Evolutionary conservation across 1,140 invertebrate species (phyloP).

Genomic region (Brachionus rubens): DNA sequence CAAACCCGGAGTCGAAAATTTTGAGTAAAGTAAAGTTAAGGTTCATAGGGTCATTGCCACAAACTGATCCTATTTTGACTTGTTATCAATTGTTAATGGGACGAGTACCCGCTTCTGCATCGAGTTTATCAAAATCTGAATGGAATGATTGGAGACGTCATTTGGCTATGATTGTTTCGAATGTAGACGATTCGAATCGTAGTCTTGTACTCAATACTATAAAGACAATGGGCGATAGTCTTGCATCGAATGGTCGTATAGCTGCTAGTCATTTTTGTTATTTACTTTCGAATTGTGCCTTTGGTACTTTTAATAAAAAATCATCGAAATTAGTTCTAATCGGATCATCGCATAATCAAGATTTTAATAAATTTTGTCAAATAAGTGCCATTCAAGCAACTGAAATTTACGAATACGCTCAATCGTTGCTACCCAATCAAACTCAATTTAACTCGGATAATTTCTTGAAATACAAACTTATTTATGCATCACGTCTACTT

Average conservation of each 20-base stretch:
- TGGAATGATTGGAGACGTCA: slow-evolving; percentile 95
- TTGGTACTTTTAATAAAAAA: slow-evolving; percentile 66
- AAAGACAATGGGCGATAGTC: slow-evolving; percentile 69
- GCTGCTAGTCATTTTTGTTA: slow-evolving; percentile 90
- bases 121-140: slow-evolving; percentile 74
- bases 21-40: slow-evolving; percentile 49
- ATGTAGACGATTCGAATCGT: slow-evolving; percentile 70
- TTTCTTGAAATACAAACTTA: slow-evolving; percentile 63
- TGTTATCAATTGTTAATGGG: slow-evolving; percentile 84
- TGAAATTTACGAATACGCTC: slow-evolving; percentile 88
- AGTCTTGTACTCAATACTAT: slow-evolving; percentile 80
- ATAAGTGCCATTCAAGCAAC: slow-evolving; percentile 85
- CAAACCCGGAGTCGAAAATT: slow-evolving; percentile 34
- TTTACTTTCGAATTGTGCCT: slow-evolving; percentile 76
- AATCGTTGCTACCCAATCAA: slow-evolving; percentile 70
- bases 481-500: slow-evolving; percentile 70
- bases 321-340: slow-evolving; percentile 73
- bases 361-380: slow-evolving; percentile 68
- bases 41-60: slow-evolving; percentile 79
- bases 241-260: slow-evolving; percentile 66
- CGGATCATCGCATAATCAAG: slow-evolving; percentile 65
- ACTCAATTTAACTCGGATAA: slow-evolving; percentile 69
- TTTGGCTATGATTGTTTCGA: slow-evolving; percentile 86
- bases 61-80: slow-evolving; percentile 84
- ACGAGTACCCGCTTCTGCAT: slow-evolving; percentile 76